These are phyloP conservation scores for Acanthis flammea DNA, from an alignment of 2,797 vertebrate genomes.

Conservation along the genomic window DNA sequence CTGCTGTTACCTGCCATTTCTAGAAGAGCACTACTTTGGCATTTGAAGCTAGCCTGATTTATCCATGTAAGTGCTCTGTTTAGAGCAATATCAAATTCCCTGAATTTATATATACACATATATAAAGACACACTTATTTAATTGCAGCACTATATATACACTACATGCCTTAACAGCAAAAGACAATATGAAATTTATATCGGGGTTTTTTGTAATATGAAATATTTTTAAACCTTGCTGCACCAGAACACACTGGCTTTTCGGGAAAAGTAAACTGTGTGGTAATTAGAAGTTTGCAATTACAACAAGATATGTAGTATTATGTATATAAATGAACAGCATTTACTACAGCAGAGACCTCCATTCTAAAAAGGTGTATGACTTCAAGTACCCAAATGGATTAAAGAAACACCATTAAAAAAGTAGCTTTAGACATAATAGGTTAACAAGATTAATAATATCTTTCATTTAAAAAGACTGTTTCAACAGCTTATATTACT, in stretches of 20 bases:
- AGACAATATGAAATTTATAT: not conserved
- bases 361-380: not conserved
- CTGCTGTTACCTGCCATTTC: not conserved
- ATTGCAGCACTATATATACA: not conserved
- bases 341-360: not conserved
- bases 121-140: not conserved
- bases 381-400: not conserved
- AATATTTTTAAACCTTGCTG: not conserved
- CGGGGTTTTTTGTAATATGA: not conserved
- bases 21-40: not conserved
- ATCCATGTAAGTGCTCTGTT: not conserved
- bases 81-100: not conserved
- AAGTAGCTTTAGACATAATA: not conserved
- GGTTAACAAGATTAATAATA: not conserved
- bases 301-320: not conserved
- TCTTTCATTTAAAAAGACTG: not conserved
- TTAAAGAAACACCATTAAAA: not conserved
- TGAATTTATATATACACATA: not conserved
- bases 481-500: conserved; percentile 62
- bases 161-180: not conserved
- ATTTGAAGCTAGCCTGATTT: not conserved
- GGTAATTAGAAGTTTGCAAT: not conserved
- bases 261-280: not conserved
- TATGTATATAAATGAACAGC: not conserved
- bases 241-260: not conserved